phyloP scores from a whole-genome alignment of 2,888 invertebrate species.

The Odontomyia ornata region DNA sequence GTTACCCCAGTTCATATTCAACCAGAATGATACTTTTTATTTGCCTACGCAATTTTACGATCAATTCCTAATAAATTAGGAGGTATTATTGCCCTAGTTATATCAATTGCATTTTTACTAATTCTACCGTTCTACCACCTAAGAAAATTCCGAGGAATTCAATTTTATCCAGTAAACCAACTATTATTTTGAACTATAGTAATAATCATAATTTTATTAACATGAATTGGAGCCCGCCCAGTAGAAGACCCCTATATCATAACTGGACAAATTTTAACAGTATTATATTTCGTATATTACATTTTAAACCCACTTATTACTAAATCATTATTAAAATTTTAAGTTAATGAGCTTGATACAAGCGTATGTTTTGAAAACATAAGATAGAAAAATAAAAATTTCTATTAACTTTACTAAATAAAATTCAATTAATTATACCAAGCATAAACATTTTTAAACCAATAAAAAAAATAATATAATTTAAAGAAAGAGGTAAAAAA shows the following conservation, averaged over 20 bases:
- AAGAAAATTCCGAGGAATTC: slow-evolving; percentile 69
- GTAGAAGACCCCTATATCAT: slow-evolving; percentile 74
- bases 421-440: slow-evolving; percentile 52
- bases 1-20: slow-evolving; percentile 77
- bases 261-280: slow-evolving; percentile 75
- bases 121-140: slow-evolving; percentile 69
- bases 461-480: slow-evolving; percentile 68
- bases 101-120: slow-evolving; percentile 75
- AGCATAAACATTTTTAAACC: slow-evolving; percentile 63
- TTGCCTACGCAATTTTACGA: slow-evolving; percentile 76
- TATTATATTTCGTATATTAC: slow-evolving; percentile 70
- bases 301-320: slow-evolving; percentile 66
- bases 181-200: slow-evolving; percentile 70
- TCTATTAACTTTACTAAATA: slow-evolving; percentile 66
- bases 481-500: slow-evolving; percentile 72
- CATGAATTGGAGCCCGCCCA: slow-evolving; percentile 76
- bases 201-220: slow-evolving; percentile 69
- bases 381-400: slow-evolving; percentile 70
- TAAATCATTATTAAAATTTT: slow-evolving; percentile 66
- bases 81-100: slow-evolving; percentile 67
- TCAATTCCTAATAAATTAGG: slow-evolving; percentile 77
- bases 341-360: slow-evolving; percentile 73
- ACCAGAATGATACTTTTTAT: slow-evolving; percentile 83
- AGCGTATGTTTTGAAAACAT: slow-evolving; percentile 78
- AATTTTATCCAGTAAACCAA: slow-evolving; percentile 72